Base-by-base conservation (phyloP, 37 sponge, comb jelly and placozoan genomes). In the Ianthella basta region DNA sequence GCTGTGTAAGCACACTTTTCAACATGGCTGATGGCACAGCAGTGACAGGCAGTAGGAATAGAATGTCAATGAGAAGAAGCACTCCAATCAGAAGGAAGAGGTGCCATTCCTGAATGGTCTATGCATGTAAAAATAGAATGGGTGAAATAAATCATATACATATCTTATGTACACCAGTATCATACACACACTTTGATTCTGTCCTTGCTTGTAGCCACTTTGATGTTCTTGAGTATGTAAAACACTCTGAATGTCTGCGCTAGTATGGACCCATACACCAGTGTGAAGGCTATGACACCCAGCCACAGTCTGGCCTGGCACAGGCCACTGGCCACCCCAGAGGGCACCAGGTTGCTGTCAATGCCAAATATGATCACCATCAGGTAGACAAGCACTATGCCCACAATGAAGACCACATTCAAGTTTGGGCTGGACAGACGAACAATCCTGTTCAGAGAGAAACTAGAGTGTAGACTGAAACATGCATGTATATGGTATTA, bases 331-430 rank as follows among this genome's bases (percentile, higher is more conserved):
- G 21, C 12, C n/a, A 50, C 54, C n/a, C 3, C 16, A 41, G 40
- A 4, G 53, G 33, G 12, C 24, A 75, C 78, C 78, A 75, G 25
- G 21, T 72, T 81, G 34, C 80, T 60, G 60, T 92, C 93, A 15
- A 92, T 38, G n/a, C 93, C 93, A 66, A 92, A 86, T 64, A 92
- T 44, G 21, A 92, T 89, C 37, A 89, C 87, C 50, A 84, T 78
- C 27, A 87, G 32, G 56, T 92, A 92, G 77, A 89, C 78, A 56
- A 86, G 23, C 4, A 75, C 6, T 1, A 75, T 75, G 4, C 78
- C 78, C 37, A 41, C 25, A 41, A 75, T 75, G 78, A 75, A 75
- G 44, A 75, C 37, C 38, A 75, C 53, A 36, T 75, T 75, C 38
- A 75, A 20, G 12, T 23, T 36, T 2, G 78, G 78, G 38, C 78